Evolutionary conservation across 2,113 vertebrate genomes (phyloP), one percentile per base, ranked within the genome.

Genomic region (Pluvianellus socialis): DNA sequence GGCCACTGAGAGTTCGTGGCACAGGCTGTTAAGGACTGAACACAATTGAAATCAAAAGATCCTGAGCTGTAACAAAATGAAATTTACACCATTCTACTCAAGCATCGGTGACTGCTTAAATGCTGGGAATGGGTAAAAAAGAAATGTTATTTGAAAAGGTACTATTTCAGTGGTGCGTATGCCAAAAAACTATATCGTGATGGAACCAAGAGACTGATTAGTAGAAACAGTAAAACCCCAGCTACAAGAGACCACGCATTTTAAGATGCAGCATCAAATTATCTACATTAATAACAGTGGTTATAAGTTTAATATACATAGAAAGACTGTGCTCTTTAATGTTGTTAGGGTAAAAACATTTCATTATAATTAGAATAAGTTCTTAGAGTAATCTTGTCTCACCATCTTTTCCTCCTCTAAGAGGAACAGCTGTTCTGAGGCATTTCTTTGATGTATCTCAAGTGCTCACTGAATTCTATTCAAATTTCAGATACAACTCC

Each of bases 401-500:
- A 0, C 9, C 61, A 9, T 63, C 8, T 85, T 94, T 79, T 91
- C 30, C 68, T 89, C 1, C 7, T 83, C 63, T 61, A 71, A 72
- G 56, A 21, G 45, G 27, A 85, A 45, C 14, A 81, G 10, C 61
- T 68, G 11, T 42, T 79, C 62, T 63, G 30, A 49, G 18, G 67
- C 2, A 63, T 88, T 88, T 86, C 20, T 68, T 55, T 73, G 55
- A 59, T 80, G 14, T 79, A 42, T 52, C 30, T 50, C 13, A 91
- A 93, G n/a, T 76, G 4, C 33, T 94, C 21, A 87, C 23, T 72
- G 70, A 87, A 85, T 92, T 74, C 45, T 74, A 67, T 96, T 94
- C 94, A 44, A 67, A 87, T 98, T 98, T 95, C 97, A 99, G 99
- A 95, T 98, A 95, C 98, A 98, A 97, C 97, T 98, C 62, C 96